These are phyloP conservation scores for Nothocercus julius DNA, from an alignment of 2,113 vertebrate genomes.

Conservation along the genomic window DNA sequence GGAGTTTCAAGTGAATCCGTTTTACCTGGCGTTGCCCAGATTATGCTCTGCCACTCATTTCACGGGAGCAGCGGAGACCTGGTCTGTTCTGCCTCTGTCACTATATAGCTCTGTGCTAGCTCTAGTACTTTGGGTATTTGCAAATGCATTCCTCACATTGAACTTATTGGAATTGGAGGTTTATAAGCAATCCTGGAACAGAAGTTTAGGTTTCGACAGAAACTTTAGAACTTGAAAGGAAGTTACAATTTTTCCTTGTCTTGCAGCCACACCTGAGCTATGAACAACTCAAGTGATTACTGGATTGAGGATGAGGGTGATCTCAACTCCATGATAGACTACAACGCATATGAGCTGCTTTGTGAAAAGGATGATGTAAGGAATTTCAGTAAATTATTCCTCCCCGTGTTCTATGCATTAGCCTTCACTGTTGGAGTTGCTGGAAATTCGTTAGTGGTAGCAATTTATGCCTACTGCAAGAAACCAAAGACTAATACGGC, in stretches of 20 bases:
- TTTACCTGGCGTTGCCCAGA: neutral
- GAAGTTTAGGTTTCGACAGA: neutral
- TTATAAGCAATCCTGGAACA: neutral
- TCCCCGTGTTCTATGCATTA: conserved; percentile 83
- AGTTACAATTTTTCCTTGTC: neutral
- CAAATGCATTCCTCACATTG: neutral
- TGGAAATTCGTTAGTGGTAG: conserved; percentile 87
- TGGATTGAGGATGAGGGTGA: conserved; percentile 74
- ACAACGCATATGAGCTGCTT: conserved; percentile 81
- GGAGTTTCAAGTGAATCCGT: neutral
- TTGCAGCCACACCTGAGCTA: conserved; percentile 67
- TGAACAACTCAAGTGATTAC: conserved; percentile 71
- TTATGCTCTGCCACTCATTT: neutral
- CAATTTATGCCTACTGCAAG: conserved; percentile 87
- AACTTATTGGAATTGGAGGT: neutral
- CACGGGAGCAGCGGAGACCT: accelerated
- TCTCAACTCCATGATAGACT: conserved; percentile 77
- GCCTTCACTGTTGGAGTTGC: conserved; percentile 84
- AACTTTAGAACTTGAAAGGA: neutral
- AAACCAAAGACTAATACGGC: conserved; percentile 86
- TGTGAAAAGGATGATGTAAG: conserved; percentile 88
- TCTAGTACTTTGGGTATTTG: neutral
- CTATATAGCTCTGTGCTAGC: neutral
- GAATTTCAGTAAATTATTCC: conserved; percentile 84
- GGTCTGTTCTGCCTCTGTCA: neutral